These are phyloP conservation scores for Taenioides sp. DNA, from an alignment of 2,797 vertebrate species.

Conservation along the genomic window DNA sequence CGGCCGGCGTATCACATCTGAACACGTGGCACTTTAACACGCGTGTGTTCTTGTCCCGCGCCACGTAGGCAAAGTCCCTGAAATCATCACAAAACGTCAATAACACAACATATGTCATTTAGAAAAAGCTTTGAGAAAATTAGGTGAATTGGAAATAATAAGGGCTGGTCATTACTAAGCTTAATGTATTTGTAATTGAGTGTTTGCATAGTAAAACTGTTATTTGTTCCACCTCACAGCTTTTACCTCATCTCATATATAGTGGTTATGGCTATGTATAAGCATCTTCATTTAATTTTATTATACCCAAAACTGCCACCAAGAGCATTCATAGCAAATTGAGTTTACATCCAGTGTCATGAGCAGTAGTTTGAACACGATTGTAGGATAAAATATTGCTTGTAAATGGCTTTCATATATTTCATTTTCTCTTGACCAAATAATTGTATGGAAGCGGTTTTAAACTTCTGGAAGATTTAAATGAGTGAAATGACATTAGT, in stretches of 20 bases:
- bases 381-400: conserved; percentile 33
- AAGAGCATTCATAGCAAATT: conserved; percentile 16
- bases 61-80: conserved; percentile 98
- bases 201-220: not conserved
- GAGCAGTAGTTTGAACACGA: conserved; percentile 19
- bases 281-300: conserved; percentile 18
- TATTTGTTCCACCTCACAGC: conserved; percentile 32
- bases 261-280: conserved; percentile 8
- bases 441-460: not conserved
- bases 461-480: not conserved
- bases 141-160: not conserved
- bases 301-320: conserved; percentile 8
- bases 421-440: not conserved
- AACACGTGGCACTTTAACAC: conserved; percentile 99
- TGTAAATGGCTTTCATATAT: not conserved
- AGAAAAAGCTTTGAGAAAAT: not conserved
- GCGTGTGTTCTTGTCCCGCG: conserved; percentile 94
- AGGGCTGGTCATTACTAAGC: not conserved
- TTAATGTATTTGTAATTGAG: conserved; percentile 19
- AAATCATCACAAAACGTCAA: conserved; percentile 10
- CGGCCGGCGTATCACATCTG: conserved; percentile 97
- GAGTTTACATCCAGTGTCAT: conserved; percentile 12
- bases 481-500: not conserved
- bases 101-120: not conserved
- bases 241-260: conserved; percentile 16